Evolutionary conservation across 2,888 invertebrate species (phyloP).

Genomic region (Drosophila mayaguana): DNA sequence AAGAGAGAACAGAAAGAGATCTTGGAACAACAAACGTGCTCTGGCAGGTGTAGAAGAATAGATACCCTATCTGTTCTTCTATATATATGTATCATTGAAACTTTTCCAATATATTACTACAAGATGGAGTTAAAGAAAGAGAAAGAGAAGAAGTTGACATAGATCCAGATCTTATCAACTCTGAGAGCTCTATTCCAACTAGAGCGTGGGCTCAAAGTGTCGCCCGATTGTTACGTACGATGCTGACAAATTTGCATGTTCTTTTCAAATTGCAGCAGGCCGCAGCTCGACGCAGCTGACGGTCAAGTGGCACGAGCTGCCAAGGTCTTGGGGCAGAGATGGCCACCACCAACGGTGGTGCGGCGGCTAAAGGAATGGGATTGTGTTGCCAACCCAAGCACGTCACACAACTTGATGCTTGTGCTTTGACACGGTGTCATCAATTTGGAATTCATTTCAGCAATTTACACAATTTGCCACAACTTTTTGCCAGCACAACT

Average conservation of each 20-base stretch:
- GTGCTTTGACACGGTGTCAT: constrained; percentile 74
- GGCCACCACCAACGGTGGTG: neutral
- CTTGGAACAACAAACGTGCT: neutral
- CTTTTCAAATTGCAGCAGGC: constrained; percentile 35
- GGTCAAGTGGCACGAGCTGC: constrained; percentile 73
- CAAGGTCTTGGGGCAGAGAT: constrained; percentile 48
- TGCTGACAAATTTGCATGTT: neutral
- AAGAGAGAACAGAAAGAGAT: constrained; percentile 22
- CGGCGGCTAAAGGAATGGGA: no score
- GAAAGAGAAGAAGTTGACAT: no score
- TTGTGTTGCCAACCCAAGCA: constrained; percentile 13
- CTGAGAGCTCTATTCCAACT: neutral
- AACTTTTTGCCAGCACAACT: constrained; percentile 47
- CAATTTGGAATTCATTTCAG: constrained; percentile 75
- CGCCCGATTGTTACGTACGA: neutral
- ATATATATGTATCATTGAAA: neutral
- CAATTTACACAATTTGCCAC: constrained; percentile 63
- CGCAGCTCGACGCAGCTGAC: constrained; percentile 62
- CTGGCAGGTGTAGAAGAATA: neutral
- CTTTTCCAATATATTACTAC: neutral
- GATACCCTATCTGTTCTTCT: neutral
- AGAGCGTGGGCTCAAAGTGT: no score
- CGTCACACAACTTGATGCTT: constrained; percentile 49
- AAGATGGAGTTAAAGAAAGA: no score
- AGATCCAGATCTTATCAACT: neutral